Percentiles rank a stretch among this genome's conserved stretches.
Evolutionary conservation across 2,113 vertebrate species (phyloP).

Genomic region (Thymallus thymallus): DNA sequence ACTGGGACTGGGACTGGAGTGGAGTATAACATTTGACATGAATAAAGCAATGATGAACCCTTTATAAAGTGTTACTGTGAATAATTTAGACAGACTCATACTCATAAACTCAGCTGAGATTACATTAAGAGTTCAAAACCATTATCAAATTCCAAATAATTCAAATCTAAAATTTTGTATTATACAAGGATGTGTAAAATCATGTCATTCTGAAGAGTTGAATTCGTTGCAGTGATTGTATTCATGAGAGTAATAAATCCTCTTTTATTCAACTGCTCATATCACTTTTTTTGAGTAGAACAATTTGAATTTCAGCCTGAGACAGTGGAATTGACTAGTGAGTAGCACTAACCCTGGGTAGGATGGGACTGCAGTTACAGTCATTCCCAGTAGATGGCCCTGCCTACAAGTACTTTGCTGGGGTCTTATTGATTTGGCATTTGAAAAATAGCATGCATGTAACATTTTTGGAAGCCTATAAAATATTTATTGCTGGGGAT

Average conservation of each 20-base stretch:
- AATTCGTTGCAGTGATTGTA: not conserved
- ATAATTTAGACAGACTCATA: too few species aligned
- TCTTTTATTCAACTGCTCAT: not conserved
- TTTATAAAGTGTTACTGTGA: constrained; percentile 2
- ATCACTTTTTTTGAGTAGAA: not conserved
- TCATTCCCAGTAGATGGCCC: constrained; percentile 77
- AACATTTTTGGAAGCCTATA: constrained; percentile 59
- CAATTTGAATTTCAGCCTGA: not conserved
- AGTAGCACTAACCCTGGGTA: not conserved
- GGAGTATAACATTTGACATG: not conserved
- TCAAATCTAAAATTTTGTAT: not conserved
- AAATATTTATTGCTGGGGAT: constrained; percentile 66
- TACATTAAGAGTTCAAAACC: not conserved
- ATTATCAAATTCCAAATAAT: not conserved
- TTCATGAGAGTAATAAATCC: not conserved
- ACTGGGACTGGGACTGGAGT: too few species aligned
- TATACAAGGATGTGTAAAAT: not conserved
- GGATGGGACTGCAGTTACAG: constrained; percentile 60
- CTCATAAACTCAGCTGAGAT: too few species aligned
- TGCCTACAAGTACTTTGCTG: constrained; percentile 61
- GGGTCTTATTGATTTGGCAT: constrained; percentile 55
- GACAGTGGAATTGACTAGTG: not conserved
- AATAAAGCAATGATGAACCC: too few species aligned
- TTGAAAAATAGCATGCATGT: constrained; percentile 53
- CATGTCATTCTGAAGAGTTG: not conserved